phyloP scores from a whole-genome alignment of 2,888 invertebrate genomes.

The Agonopterix arenella region DNA sequence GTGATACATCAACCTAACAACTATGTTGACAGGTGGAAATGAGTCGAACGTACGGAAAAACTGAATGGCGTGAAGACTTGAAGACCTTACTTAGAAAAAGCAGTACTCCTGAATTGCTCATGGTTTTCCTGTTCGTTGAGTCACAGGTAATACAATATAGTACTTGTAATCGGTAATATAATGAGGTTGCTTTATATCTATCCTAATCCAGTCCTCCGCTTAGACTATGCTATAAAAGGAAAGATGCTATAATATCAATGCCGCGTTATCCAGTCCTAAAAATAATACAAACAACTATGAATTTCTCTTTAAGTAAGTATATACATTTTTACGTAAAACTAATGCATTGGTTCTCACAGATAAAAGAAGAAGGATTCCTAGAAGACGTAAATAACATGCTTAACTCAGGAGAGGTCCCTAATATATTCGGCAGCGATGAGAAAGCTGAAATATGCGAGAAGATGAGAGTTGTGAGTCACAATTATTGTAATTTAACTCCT shows the following conservation, averaged over 20 bases:
- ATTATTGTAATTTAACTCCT: neutral
- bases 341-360: conserved; percentile 56
- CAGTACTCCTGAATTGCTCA: conserved; percentile 89
- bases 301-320: no score
- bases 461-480: conserved; percentile 80
- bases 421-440: conserved; percentile 90
- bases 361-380: conserved; percentile 94
- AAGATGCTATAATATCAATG: no score
- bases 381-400: conserved; percentile 95
- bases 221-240: no score
- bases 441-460: conserved; percentile 94
- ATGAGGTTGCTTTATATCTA: no score
- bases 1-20: no score
- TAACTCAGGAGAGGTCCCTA: conserved; percentile 96
- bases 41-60: conserved; percentile 87
- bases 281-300: no score
- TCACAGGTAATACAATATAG: conserved; percentile 79
- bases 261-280: no score
- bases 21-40: conserved; percentile 86
- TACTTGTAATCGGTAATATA: no score
- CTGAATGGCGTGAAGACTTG: conserved; percentile 95
- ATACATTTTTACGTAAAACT: no score
- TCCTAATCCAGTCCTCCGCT: no score
- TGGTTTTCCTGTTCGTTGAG: conserved; percentile 94
- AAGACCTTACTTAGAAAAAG: conserved; percentile 88